Percentiles rank a stretch among this genome's conserved stretches.
phyloP scores from a whole-genome alignment of 2,888 invertebrate genomes.

The Eupithecia inturbata region DNA sequence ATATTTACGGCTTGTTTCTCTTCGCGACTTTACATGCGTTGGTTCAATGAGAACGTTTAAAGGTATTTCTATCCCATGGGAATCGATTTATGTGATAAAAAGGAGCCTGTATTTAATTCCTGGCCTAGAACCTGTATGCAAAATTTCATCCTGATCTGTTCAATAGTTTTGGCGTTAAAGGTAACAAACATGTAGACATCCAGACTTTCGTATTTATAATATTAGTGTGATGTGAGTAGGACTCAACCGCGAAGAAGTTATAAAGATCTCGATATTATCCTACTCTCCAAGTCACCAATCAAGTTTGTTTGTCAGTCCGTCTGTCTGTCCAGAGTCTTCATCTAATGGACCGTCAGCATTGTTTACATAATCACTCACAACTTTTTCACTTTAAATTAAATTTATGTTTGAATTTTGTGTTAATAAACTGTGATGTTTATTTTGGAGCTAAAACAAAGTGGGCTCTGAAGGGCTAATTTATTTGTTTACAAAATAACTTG shows the following conservation, averaged over 20 bases:
- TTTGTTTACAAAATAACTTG: slow-evolving; percentile 35
- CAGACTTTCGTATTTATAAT: too few species aligned
- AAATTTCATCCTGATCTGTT: too few species aligned
- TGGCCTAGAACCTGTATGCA: too few species aligned
- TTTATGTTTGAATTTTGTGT: slow-evolving; percentile 42
- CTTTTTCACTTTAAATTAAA: slow-evolving; percentile 43
- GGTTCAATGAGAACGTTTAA: too few species aligned
- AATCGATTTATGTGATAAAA: too few species aligned
- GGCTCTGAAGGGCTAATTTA: slow-evolving; percentile 32
- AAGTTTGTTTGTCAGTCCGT: slow-evolving; percentile 49
- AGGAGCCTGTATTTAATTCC: too few species aligned
- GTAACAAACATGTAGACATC: too few species aligned
- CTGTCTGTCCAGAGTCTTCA: slow-evolving; percentile 49
- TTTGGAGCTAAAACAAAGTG: slow-evolving; percentile 34
- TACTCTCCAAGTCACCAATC: not conserved
- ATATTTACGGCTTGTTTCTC: too few species aligned
- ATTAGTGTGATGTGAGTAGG: not conserved
- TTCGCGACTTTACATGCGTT: too few species aligned
- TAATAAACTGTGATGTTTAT: slow-evolving; percentile 45
- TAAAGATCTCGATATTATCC: not conserved
- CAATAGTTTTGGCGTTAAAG: too few species aligned
- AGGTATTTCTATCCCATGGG: too few species aligned
- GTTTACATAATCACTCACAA: slow-evolving; percentile 43
- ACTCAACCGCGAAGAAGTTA: not conserved
- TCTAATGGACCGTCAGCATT: slow-evolving; percentile 53